Base-by-base conservation (phyloP, 2,113 vertebrate species). In the Dicrurus megarhynchus region DNA sequence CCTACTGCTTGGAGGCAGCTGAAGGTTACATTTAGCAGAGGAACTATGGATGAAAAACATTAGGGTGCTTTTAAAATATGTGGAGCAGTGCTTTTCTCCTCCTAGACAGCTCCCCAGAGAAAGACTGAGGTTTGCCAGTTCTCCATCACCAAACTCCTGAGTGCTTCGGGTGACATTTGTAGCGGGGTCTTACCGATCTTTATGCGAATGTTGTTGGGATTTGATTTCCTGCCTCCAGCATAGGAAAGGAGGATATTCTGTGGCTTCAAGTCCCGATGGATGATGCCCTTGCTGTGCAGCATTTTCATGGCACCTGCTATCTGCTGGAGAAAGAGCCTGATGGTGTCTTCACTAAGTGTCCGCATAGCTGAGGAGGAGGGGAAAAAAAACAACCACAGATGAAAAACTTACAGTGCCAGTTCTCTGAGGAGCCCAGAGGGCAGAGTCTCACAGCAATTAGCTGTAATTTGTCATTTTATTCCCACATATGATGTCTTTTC, bases 231-330 rank as follows among this genome's bases (percentile, higher is more conserved):
- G 11, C 99, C 98, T 13, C 98, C 98, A 1, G 97, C 85, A 13
- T 98, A 98, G 63, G 99, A 99, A 37, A 99, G 98, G 73, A 99
- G 98, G 77, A 99, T 99, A 85, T 99, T 99, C 98, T 99, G 99
- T 2, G 99, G 99, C 87, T 99, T 99, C 87, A 99, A 97, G 97
- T 99, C 99, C 20, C 99, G 98, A 93, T 99, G 99, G 91, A 99
- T 98, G 96, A 99, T 99, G 87, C 98, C 99, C 95, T 99, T 99
- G 97, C 98, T 98, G 93, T 99, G 98, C 64, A 99, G 95, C 87
- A 99, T 97, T 85, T 98, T 99, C 99, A 99, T 99, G 95, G 99
- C 99, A 7, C 98, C 98, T 5, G 98, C 99, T 10, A 99, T 99
- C 97, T 99, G 99, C 97, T 99, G 99, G 59, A 99, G 98, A 98